phyloP scores from a whole-genome alignment of 2,888 invertebrate species.

The Ormyrus nitidulus region DNA sequence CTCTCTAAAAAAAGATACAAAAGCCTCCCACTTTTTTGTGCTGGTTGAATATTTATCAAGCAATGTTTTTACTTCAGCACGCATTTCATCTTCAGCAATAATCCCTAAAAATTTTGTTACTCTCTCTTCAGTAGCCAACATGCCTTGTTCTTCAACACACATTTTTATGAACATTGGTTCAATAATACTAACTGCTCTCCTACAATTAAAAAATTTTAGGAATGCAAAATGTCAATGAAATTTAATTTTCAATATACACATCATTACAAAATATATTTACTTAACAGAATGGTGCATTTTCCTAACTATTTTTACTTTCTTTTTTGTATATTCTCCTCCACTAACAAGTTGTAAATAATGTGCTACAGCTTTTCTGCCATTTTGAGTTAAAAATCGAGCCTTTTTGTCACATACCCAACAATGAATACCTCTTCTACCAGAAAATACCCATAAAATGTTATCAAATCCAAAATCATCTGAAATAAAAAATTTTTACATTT shows the following conservation, averaged over 20 bases:
- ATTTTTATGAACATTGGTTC: slow-evolving; percentile 86
- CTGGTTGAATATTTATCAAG: slow-evolving; percentile 78
- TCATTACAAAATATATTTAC: slow-evolving; percentile 56
- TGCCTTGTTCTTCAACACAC: slow-evolving; percentile 88
- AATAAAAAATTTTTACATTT: slow-evolving; percentile 51
- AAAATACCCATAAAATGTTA: slow-evolving; percentile 97
- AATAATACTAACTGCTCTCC: slow-evolving; percentile 85
- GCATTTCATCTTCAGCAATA: slow-evolving; percentile 83
- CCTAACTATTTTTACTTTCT: slow-evolving; percentile 84
- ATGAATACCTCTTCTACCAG: slow-evolving; percentile 98
- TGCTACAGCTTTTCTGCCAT: slow-evolving; percentile 88
- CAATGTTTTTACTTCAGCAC: slow-evolving; percentile 78
- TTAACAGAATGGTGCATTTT: slow-evolving; percentile 87
- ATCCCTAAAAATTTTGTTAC: slow-evolving; percentile 83
- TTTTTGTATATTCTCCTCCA: slow-evolving; percentile 84
- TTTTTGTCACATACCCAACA: slow-evolving; percentile 97
- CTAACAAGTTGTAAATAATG: slow-evolving; percentile 89
- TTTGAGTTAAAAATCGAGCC: slow-evolving; percentile 86
- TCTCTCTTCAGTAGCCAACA: slow-evolving; percentile 85
- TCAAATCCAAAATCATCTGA: slow-evolving; percentile 96
- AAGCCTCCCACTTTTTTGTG: slow-evolving; percentile 82
- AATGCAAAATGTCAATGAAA: background rate
- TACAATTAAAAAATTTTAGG: slow-evolving; percentile 69
- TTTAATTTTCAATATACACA: background rate
- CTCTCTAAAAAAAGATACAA: slow-evolving; percentile 77